These are phyloP conservation scores for Drosophila willistoni DNA, from an alignment of 1,140 invertebrate genomes.

Conservation along the genomic window DNA sequence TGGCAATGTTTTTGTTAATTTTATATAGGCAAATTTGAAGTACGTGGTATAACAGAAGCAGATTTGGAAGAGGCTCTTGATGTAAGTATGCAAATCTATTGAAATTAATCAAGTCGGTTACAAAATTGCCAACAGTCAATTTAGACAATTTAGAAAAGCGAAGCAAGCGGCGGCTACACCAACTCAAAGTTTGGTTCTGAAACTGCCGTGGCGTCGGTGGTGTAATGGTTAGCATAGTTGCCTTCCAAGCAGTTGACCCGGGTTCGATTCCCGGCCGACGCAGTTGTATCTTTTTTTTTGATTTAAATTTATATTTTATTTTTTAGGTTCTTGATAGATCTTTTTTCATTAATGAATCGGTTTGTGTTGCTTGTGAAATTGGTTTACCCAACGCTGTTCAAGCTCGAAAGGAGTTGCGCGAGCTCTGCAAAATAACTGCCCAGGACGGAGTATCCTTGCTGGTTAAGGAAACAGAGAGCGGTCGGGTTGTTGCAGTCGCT, in stretches of 20 bases:
- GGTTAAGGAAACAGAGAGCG: conserved; percentile 84
- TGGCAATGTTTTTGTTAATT: neutral
- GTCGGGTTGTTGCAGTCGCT: conserved; percentile 85
- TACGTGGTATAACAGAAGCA: conserved; percentile 52
- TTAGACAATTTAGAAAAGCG: neutral
- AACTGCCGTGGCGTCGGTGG: conserved; percentile 84
- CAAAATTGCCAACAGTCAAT: neutral
- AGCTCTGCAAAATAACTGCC: conserved; percentile 85
- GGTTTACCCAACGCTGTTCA: conserved; percentile 83
- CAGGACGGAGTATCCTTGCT: conserved; percentile 87
- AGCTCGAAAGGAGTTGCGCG: conserved; percentile 85
- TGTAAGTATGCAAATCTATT: conserved; percentile 55
- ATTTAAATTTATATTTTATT: neutral
- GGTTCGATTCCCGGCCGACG: conserved; percentile 91
- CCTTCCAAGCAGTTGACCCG: conserved; percentile 94
- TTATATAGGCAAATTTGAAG: conserved; percentile 58
- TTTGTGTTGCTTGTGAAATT: conserved; percentile 84
- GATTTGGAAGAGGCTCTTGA: conserved; percentile 70
- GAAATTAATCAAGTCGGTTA: neutral
- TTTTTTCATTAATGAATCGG: conserved; percentile 86
- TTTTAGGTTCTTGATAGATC: conserved; percentile 84
- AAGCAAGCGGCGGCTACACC: neutral
- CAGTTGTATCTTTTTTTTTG: conserved; percentile 70
- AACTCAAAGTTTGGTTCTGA: conserved; percentile 21
- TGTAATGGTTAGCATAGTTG: conserved; percentile 94